Conservation (phyloP, 1,140 invertebrate species). For the Plectrocnemia conspersa region DNA sequence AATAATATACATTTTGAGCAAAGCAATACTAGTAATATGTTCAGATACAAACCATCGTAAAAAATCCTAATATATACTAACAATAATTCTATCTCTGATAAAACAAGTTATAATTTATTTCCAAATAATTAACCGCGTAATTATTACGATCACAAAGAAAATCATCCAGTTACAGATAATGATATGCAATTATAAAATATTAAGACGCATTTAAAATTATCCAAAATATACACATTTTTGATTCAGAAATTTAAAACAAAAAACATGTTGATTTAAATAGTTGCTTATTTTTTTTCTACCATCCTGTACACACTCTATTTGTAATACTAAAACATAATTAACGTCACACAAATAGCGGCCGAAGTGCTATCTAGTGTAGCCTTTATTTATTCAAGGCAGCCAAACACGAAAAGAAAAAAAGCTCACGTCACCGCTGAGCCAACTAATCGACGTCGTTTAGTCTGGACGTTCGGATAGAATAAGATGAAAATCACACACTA, state of each 20-base stretch:
- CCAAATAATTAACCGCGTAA: too few relatives aligned
- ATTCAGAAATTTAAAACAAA: background rate
- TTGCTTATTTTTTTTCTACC: background rate
- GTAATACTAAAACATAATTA: slow-evolving; percentile 23
- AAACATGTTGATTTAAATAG: background rate
- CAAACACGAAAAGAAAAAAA: slow-evolving; percentile 1
- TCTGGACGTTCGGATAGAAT: too few relatives aligned
- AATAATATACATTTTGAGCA: too few relatives aligned
- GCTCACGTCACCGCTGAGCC: background rate
- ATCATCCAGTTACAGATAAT: background rate
- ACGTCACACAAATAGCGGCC: slow-evolving; percentile 24
- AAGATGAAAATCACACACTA: background rate
- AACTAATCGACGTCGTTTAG: too few relatives aligned
- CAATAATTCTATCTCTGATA: too few relatives aligned
- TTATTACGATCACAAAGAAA: too few relatives aligned
- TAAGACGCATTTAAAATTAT: background rate
- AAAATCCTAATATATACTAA: too few relatives aligned
- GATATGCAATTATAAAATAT: background rate
- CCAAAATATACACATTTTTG: background rate
- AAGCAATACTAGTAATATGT: too few relatives aligned
- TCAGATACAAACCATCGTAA: too few relatives aligned
- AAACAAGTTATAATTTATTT: too few relatives aligned
- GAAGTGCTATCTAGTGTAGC: slow-evolving; percentile 31
- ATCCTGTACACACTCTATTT: slow-evolving; percentile 1
- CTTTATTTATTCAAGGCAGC: slow-evolving; percentile 33